Percentiles rank a stretch among this genome's conserved stretches.
Evolutionary conservation across 1,140 invertebrate genomes (phyloP).

Genomic region (Chironomus tepperi): DNA sequence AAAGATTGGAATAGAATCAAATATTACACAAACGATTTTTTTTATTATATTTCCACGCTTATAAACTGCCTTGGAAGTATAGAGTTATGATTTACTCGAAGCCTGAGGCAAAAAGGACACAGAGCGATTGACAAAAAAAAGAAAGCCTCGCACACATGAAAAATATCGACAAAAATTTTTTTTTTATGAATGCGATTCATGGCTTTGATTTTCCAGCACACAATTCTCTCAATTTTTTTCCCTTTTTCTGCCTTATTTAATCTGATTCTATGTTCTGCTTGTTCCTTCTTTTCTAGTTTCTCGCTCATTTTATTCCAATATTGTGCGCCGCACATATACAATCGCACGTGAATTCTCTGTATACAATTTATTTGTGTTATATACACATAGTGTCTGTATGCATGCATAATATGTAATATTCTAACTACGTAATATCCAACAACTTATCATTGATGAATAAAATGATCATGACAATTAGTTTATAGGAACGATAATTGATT

Average conservation of each 20-base stretch:
- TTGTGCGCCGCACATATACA: neutral
- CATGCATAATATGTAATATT: too few species aligned
- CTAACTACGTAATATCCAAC: too few species aligned
- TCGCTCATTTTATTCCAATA: neutral
- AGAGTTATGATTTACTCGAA: neutral
- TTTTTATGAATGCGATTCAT: neutral
- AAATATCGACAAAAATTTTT: slow-evolving; percentile 3
- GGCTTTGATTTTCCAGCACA: neutral
- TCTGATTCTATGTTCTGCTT: too few species aligned
- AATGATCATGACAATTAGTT: too few species aligned
- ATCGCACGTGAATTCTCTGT: too few species aligned
- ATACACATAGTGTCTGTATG: too few species aligned
- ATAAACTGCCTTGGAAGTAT: neutral
- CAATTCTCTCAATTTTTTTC: neutral
- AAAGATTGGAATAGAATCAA: too few species aligned
- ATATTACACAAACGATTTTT: neutral
- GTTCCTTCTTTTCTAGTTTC: too few species aligned
- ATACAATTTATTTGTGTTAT: too few species aligned
- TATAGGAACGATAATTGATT: too few species aligned
- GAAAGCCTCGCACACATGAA: neutral
- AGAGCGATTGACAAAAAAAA: slow-evolving; percentile 13
- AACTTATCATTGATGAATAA: too few species aligned
- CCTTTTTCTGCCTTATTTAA: too few species aligned
- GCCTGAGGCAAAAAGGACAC: neutral
- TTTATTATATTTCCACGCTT: neutral